Evolutionary conservation across 2,888 invertebrate genomes (phyloP), one percentile per base, ranked within the genome.

Genomic region (Heliconius cydno): DNA sequence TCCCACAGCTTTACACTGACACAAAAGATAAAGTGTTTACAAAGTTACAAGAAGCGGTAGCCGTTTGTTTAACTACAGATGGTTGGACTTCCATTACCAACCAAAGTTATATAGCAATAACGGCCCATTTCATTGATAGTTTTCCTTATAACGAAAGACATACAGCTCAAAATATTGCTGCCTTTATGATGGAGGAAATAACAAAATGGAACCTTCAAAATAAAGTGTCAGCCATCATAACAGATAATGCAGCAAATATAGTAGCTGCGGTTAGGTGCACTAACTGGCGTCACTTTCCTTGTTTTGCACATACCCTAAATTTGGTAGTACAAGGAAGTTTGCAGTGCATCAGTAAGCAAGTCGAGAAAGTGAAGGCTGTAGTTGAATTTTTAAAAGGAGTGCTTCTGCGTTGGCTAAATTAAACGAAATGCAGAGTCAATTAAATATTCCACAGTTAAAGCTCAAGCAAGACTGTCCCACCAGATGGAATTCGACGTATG

Each of bases 141-240:
- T 63, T 25, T 63, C 25, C 25, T 9, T 63, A 63, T 25, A 25
- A 63, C n/a, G 63, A 25, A 25, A 63, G 25, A 63, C 25, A 12
- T n/a, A 63, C 63, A 25, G 63, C 63, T 63, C 63, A 63, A 63
- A 63, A 63, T 13, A 63, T 63, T 63, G 63, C 63, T 63, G n/a
- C 60, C 19, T 57, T 63, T n/a, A 63, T 63, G 63, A 63, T 25
- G 25, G 25, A 63, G 25, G 25, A 63, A 25, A 12, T 25, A 25
- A 25, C n/a, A 25, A 63, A 25, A n/a, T 63, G 63, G 25, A 25
- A 63, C 10, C 25, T 63, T 63, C n/a, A 63, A 25, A 12, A 25
- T 63, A 25, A 63, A 63, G 63, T 63, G 25, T 63, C 63, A 13
- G 63, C 63, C 63, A 63, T 63, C 63, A n/a, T 63, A n/a, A 63